Evolutionary conservation across 2,888 invertebrate genomes (phyloP).

Genomic region (Stegophylla sp.): DNA sequence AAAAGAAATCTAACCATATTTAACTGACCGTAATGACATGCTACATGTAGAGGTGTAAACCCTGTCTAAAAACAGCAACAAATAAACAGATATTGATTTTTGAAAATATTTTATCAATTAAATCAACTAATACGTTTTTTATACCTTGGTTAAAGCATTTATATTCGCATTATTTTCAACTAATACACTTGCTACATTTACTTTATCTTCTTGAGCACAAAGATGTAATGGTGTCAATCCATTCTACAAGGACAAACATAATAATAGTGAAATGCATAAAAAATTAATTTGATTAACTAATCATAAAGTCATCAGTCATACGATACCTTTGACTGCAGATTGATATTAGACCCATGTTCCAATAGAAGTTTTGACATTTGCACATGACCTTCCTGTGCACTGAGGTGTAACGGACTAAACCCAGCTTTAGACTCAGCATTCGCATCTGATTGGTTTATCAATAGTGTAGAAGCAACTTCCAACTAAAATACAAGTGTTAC

Average conservation of each 20-base stretch:
- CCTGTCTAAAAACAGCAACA: conserved; percentile 71
- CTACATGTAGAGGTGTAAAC: conserved; percentile 94
- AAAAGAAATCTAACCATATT: conserved; percentile 89
- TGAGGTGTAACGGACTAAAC: conserved; percentile 93
- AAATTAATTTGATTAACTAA: conserved; percentile 41
- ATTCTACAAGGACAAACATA: conserved; percentile 68
- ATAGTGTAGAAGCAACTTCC: conserved; percentile 90
- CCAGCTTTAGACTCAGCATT: conserved; percentile 94
- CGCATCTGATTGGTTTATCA: conserved; percentile 91
- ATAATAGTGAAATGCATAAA: conserved; percentile 46
- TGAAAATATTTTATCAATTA: not conserved
- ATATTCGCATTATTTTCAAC: conserved; percentile 79
- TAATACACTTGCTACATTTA: conserved; percentile 81
- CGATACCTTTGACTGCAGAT: conserved; percentile 76
- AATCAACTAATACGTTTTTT: not conserved
- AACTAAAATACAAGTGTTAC: conserved; percentile 68
- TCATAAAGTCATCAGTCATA: conserved; percentile 39
- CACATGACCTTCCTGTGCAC: conserved; percentile 91
- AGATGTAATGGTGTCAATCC: conserved; percentile 93
- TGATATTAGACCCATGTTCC: conserved; percentile 86
- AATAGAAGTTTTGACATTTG: conserved; percentile 93
- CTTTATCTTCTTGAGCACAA: conserved; percentile 92
- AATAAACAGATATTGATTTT: not conserved
- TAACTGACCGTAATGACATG: conserved; percentile 94
- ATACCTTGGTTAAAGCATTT: conserved; percentile 74